Evolutionary conservation across 1,140 invertebrate genomes (phyloP).

Genomic region (Cydia strobilella): DNA sequence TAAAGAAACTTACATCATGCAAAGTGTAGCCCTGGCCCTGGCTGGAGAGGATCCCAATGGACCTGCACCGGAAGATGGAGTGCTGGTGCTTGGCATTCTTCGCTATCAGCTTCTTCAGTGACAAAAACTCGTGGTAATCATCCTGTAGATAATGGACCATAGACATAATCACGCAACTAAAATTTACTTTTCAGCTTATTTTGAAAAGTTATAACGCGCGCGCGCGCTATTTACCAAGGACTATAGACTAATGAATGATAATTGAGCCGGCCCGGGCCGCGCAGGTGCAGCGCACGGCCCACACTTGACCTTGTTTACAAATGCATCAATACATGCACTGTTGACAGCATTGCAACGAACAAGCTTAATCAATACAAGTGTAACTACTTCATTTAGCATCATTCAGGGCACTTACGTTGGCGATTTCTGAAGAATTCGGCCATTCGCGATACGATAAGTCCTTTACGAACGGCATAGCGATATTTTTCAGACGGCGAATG

Average conservation of each 20-base stretch:
- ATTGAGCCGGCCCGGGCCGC: neutral
- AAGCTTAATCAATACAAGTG: slow-evolving; percentile 4
- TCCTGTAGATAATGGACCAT: neutral
- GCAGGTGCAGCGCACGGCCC: neutral
- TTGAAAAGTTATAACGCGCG: neutral
- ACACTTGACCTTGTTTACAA: neutral
- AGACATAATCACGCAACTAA: neutral
- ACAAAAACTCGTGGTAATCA: neutral
- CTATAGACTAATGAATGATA: neutral
- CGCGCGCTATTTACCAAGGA: neutral
- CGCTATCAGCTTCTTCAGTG: neutral
- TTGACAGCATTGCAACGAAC: neutral
- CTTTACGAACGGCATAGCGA: slow-evolving; percentile 41
- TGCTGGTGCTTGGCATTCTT: neutral
- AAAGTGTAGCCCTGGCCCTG: neutral
- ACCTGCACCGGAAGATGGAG: neutral
- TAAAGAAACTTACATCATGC: neutral
- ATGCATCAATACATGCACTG: neutral
- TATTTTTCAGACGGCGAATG: neutral
- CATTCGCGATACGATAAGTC: slow-evolving; percentile 44
- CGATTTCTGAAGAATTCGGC: slow-evolving; percentile 48
- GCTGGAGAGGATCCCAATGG: neutral
- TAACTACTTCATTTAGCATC: neutral
- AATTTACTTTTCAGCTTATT: neutral
- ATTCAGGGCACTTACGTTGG: slow-evolving; percentile 40